phyloP scores from a whole-genome alignment of 1,140 invertebrate genomes.

The Theocolax elegans region DNA sequence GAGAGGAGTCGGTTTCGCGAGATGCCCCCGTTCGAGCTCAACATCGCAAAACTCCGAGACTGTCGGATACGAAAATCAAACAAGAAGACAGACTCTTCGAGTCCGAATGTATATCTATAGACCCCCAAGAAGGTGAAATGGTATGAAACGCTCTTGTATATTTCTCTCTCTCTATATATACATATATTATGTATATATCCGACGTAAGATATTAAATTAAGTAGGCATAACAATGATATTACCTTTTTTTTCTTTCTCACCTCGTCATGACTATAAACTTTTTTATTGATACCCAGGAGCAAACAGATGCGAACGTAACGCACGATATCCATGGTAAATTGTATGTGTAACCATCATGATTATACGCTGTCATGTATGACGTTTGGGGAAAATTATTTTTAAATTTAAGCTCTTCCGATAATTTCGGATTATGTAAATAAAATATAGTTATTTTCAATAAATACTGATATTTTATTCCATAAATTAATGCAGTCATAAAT shows the following conservation, averaged over 20 bases:
- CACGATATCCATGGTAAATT: no score
- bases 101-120: conserved; percentile 4
- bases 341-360: no score
- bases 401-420: no score
- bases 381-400: no score
- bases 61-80: conserved; percentile 23
- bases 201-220: conserved; percentile 18
- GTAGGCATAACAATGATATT: conserved; percentile 40
- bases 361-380: no score
- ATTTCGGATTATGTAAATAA: no score
- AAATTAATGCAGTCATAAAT: no score
- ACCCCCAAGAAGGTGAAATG: conserved; percentile 32
- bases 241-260: conserved; percentile 28
- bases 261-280: conserved; percentile 27
- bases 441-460: no score
- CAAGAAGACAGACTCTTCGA: conserved; percentile 10
- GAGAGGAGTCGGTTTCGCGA: conserved; percentile 6
- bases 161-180: background rate
- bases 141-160: conserved; percentile 6
- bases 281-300: conserved; percentile 22
- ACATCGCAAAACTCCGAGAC: conserved; percentile 7
- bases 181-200: background rate
- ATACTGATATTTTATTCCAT: no score
- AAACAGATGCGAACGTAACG: background rate
- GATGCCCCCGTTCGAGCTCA: conserved; percentile 24